These are phyloP conservation scores for Hippocampus kuda DNA, from an alignment of 2,797 vertebrate genomes.

Conservation along the genomic window DNA sequence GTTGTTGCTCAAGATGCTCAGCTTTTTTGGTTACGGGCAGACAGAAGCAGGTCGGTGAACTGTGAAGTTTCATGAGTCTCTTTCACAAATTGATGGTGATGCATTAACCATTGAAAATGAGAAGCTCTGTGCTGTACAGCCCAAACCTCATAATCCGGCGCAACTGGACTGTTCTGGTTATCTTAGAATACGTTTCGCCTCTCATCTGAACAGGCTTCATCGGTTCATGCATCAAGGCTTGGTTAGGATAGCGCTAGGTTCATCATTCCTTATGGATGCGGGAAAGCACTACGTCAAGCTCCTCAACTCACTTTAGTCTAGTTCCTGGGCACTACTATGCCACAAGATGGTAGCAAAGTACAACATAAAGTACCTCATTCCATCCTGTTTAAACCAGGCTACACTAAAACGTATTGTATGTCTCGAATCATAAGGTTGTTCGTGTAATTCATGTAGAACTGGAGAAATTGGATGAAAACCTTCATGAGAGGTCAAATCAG, in stretches of 20 bases:
- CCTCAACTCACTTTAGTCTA: no score
- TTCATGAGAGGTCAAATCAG: constrained; percentile 78
- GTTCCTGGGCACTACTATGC: not conserved
- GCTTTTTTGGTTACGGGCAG: constrained; percentile 86
- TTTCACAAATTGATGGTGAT: not conserved
- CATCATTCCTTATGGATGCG: no score
- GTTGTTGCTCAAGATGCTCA: constrained; percentile 85
- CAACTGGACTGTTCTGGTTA: no score
- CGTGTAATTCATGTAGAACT: constrained; percentile 67
- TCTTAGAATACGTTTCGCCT: no score
- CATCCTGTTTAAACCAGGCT: not conserved
- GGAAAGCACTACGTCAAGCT: no score
- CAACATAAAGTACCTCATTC: not conserved
- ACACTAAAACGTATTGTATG: not conserved
- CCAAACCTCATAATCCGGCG: no score
- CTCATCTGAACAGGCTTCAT: no score
- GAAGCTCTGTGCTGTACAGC: not conserved
- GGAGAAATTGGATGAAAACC: constrained; percentile 86
- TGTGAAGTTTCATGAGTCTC: not conserved
- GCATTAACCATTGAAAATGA: not conserved
- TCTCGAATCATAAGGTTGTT: not conserved
- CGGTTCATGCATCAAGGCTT: no score
- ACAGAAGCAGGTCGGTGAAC: constrained; percentile 77
- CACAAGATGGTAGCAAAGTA: not conserved
- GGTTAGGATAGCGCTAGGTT: no score